Percentiles rank a stretch among this genome's conserved stretches.
These are phyloP conservation scores for Drosophila lacertosa DNA, from an alignment of 1,140 invertebrate genomes.

Conservation along the genomic window DNA sequence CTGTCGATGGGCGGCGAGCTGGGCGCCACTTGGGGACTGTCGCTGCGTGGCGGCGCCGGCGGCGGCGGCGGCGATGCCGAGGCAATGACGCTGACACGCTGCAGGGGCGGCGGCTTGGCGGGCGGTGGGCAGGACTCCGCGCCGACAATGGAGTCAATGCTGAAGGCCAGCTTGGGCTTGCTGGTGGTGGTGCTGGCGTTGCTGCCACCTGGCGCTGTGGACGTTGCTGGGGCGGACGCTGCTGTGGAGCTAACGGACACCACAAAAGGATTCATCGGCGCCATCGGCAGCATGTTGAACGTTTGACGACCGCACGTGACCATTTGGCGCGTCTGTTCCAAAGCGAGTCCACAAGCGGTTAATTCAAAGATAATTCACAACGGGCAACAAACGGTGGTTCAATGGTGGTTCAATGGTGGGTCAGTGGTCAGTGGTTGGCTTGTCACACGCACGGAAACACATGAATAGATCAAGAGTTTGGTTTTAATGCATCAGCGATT, in stretches of 20 bases:
- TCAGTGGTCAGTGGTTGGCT: constrained; percentile 32
- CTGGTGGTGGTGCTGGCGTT: constrained; percentile 37
- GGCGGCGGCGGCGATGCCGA: constrained; percentile 54
- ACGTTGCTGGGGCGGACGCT: constrained; percentile 33
- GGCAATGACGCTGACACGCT: constrained; percentile 65
- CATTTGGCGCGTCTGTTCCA: constrained; percentile 63
- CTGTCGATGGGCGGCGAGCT: constrained; percentile 45
- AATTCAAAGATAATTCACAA: constrained; percentile 42
- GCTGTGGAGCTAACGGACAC: constrained; percentile 46
- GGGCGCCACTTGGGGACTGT: constrained; percentile 46
- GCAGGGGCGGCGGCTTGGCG: constrained; percentile 58
- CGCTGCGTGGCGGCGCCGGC: constrained; percentile 57
- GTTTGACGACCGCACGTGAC: constrained; percentile 82
- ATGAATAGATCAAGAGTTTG: constrained; percentile 22
- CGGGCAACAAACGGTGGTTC: constrained; percentile 14
- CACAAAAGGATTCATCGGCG: constrained; percentile 81
- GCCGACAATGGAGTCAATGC: constrained; percentile 97
- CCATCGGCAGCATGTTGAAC: constrained; percentile 83
- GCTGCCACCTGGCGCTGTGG: constrained; percentile 8
- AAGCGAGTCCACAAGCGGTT: constrained; percentile 20
- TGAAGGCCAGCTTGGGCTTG: constrained; percentile 97
- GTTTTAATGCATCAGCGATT: constrained; percentile 68
- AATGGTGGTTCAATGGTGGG: constrained; percentile 30
- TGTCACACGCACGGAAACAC: constrained; percentile 30
- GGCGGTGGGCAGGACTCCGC: constrained; percentile 62